Conservation (phyloP, 2,113 vertebrate genomes). For the Antechinus flavipes region DNA sequence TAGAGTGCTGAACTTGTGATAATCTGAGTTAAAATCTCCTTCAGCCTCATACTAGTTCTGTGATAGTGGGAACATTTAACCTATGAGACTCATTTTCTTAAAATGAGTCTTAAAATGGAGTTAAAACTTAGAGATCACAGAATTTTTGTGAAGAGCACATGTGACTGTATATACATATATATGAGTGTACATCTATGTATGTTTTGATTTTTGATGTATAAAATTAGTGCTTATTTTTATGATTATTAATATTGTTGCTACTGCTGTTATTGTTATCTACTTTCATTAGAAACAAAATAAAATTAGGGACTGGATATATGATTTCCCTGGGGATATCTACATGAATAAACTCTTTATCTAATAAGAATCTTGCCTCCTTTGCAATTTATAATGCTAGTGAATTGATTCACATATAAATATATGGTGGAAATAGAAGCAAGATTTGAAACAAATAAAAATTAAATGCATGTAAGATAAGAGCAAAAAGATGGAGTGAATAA, state of each 20-base stretch:
- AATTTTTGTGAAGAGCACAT: not conserved
- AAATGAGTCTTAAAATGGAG: not conserved
- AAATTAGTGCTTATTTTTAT: not conserved
- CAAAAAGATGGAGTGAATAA: not conserved
- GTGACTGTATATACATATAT: not conserved
- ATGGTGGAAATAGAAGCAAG: not conserved
- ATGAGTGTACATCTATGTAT: not conserved
- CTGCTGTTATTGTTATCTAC: not conserved
- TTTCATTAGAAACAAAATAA: not conserved
- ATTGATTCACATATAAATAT: not conserved
- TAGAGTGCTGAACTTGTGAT: not conserved
- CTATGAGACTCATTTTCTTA: not conserved
- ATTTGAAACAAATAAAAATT: not conserved
- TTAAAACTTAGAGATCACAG: not conserved
- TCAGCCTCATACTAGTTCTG: not conserved
- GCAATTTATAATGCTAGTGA: not conserved
- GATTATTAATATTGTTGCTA: not conserved
- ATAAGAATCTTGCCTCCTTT: not conserved
- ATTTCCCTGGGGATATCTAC: not conserved
- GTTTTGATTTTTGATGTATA: not conserved
- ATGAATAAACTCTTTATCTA: not conserved
- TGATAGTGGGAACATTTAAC: not conserved
- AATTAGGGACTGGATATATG: not conserved
- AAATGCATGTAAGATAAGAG: not conserved
- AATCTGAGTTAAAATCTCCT: not conserved